A percentile compares a stretch with the other conserved stretches of the same genome.
Evolutionary conservation across 2,797 vertebrate genomes (phyloP).

Genomic region (Craterocephalus amniculus): DNA sequence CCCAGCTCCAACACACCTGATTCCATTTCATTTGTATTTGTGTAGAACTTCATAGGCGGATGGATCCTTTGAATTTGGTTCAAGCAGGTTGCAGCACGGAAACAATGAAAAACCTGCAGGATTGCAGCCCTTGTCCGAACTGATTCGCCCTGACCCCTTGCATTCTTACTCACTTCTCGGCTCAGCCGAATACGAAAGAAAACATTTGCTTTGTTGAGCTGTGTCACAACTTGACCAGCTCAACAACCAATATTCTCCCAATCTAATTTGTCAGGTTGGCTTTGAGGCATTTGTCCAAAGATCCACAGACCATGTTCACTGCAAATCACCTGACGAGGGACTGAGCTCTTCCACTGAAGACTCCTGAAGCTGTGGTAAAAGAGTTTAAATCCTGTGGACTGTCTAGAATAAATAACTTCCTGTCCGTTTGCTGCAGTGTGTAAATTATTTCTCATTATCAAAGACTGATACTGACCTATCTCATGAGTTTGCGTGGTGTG

Average conservation of each 20-base stretch:
- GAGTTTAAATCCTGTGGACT: conserved; percentile 16
- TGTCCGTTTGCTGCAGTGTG: neutral
- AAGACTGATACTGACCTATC: neutral
- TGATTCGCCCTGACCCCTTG: neutral
- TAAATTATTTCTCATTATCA: neutral
- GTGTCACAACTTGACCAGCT: conserved; percentile 54
- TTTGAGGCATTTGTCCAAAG: conserved; percentile 31
- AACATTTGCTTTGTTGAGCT: conserved; percentile 11
- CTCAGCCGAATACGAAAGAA: neutral
- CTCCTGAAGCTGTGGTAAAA: conserved; percentile 28
- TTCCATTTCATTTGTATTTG: no score
- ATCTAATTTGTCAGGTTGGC: conserved; percentile 39
- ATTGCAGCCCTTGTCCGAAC: no score
- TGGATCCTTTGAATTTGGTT: no score
- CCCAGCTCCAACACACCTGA: no score
- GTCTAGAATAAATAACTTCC: conserved; percentile 26
- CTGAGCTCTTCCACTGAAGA: conserved; percentile 2
- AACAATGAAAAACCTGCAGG: no score
- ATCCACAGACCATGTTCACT: conserved; percentile 5
- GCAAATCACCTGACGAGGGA: conserved; percentile 20
- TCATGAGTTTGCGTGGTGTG: neutral
- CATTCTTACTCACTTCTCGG: conserved; percentile 18
- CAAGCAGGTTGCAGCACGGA: no score
- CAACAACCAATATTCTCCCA: conserved; percentile 36
- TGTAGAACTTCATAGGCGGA: no score